A percentile compares a stretch with the other conserved stretches of the same genome.
These are phyloP conservation scores for Sus scrofa DNA, from an alignment of 2,113 vertebrate species.

Conservation along the genomic window T2T-Sscrofa CM000829.6:25870001-25870500, in stretches of 20 bases:
- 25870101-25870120: neutral
- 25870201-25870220: neutral
- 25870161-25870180: neutral
- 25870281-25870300: neutral
- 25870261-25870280: rapidly evolving
- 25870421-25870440: neutral
- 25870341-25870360: slow-evolving; percentile 4
- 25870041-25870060: neutral
- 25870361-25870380: neutral
- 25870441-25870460: neutral
- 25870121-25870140: neutral
- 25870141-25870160: slow-evolving; percentile 1
- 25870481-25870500: neutral
- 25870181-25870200: neutral
- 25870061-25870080: neutral
- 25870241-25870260: neutral
- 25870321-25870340: neutral
- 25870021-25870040: neutral
- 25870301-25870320: neutral
- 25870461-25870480: neutral
- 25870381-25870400: neutral
- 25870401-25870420: neutral
- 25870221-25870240: neutral
- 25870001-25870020: neutral
- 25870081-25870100: neutral